Conservation (phyloP, 2,888 invertebrate genomes). For the Philereme transversata region DNA sequence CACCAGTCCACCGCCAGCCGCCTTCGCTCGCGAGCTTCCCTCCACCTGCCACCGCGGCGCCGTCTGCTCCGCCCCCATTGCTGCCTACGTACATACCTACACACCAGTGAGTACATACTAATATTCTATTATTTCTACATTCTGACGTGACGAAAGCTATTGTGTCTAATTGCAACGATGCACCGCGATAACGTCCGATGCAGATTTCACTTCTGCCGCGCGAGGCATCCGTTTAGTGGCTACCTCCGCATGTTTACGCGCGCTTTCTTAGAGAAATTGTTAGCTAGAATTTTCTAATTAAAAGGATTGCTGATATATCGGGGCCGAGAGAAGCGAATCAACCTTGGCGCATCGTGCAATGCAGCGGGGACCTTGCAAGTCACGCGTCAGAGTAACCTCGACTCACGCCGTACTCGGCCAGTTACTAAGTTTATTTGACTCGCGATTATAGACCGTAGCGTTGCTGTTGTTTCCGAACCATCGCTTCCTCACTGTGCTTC, state of each 20-base stretch:
- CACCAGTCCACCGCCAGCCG: slow-evolving; percentile 43
- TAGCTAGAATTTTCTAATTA: slow-evolving; percentile 30
- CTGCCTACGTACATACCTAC: slow-evolving; percentile 46
- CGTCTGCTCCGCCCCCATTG: slow-evolving; percentile 37
- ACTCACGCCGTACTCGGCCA: slow-evolving; percentile 76
- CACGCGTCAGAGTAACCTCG: slow-evolving; percentile 84
- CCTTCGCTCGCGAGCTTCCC: slow-evolving; percentile 43
- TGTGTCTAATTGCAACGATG: slow-evolving; percentile 66
- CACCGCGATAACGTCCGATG: slow-evolving; percentile 62
- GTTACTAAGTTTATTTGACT: slow-evolving; percentile 61
- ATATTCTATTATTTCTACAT: slow-evolving; percentile 38
- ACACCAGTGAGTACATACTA: slow-evolving; percentile 55
- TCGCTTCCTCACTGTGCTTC: slow-evolving; percentile 48
- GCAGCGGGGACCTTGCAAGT: slow-evolving; percentile 84
- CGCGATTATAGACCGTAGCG: slow-evolving; percentile 41
- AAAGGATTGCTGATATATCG: slow-evolving; percentile 58
- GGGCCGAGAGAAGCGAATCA: slow-evolving; percentile 72
- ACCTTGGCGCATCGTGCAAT: slow-evolving; percentile 84
- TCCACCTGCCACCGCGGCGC: slow-evolving; percentile 46
- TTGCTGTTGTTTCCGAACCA: slow-evolving; percentile 49
- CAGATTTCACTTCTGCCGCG: slow-evolving; percentile 72
- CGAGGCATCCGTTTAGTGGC: slow-evolving; percentile 30
- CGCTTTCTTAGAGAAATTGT: slow-evolving; percentile 23
- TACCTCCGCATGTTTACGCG: slow-evolving; percentile 17
- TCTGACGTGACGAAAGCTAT: slow-evolving; percentile 54